Evolutionary conservation across 2,797 vertebrate species (phyloP).

Genomic region (Manis javanica): DNA sequence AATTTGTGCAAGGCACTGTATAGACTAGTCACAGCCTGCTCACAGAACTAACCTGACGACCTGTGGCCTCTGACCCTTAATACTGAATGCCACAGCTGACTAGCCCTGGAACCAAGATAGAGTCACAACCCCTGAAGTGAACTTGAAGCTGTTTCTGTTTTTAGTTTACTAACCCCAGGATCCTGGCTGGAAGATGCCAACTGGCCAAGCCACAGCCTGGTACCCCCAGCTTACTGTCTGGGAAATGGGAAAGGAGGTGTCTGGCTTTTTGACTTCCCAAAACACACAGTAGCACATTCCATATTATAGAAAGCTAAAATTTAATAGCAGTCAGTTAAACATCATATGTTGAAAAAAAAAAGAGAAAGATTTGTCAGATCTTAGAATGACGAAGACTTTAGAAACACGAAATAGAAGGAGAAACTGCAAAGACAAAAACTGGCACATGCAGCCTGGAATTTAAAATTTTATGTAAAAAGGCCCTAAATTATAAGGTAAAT

Average conservation of each 20-base stretch:
- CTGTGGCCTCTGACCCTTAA: background rate
- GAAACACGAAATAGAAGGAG: background rate
- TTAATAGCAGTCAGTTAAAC: background rate
- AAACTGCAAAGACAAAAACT: background rate
- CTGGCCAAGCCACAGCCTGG: background rate
- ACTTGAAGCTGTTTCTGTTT: background rate
- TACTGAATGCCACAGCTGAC: background rate
- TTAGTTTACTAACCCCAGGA: background rate
- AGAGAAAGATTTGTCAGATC: background rate
- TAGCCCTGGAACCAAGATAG: background rate
- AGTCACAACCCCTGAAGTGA: background rate
- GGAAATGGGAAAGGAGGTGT: background rate
- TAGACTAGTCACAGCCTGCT: background rate
- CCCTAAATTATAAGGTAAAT: background rate
- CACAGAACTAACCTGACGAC: background rate
- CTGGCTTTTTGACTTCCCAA: background rate
- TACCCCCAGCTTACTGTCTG: background rate
- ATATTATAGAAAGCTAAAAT: background rate
- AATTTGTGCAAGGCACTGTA: background rate
- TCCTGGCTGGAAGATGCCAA: background rate
- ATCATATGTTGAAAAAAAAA: background rate
- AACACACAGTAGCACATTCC: background rate
- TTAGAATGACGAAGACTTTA: background rate
- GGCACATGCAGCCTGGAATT: background rate
- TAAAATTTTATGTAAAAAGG: background rate